These are phyloP conservation scores for Poeciliopsis turrubarensis DNA, from an alignment of 2,113 vertebrate genomes.

Conservation along the genomic window DNA sequence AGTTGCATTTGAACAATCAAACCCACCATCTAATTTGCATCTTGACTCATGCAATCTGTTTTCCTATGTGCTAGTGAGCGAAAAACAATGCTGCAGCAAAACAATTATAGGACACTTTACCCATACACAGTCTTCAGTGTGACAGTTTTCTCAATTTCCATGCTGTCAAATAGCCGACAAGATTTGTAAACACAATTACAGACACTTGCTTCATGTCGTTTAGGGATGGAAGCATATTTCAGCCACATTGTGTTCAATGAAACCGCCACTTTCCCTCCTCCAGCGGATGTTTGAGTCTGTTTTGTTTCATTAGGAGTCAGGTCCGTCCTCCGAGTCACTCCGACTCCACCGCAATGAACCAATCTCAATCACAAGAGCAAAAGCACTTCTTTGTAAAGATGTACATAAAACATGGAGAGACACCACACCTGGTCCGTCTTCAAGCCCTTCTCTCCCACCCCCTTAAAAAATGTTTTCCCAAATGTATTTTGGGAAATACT, in stretches of 20 bases:
- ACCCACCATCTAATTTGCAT: conserved; percentile 42
- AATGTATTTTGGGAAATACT: conserved; percentile 31
- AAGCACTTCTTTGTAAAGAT: conserved; percentile 38
- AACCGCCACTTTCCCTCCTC: conserved; percentile 4
- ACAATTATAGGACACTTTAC: conserved; percentile 17
- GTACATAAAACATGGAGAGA: conserved; percentile 43
- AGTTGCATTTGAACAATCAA: conserved; percentile 23
- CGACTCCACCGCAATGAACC: conserved; percentile 23
- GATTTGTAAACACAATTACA: conserved; percentile 23
- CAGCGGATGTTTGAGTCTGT: conserved; percentile 2
- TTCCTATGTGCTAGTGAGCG: conserved; percentile 11
- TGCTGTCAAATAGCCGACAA: conserved; percentile 10
- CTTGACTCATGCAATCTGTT: conserved; percentile 39
- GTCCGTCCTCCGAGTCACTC: conserved; percentile 39
- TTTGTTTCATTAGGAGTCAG: conserved; percentile 51
- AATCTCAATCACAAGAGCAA: conserved; percentile 30
- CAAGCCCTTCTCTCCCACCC: conserved; percentile 23
- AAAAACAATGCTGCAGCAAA: conserved; percentile 31
- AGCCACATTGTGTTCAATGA: conserved; percentile 17
- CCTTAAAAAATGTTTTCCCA: conserved; percentile 1
- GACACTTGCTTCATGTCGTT: conserved; percentile 9
- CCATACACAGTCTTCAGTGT: conserved; percentile 9
- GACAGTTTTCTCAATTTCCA: conserved; percentile 10
- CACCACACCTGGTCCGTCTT: conserved; percentile 35
- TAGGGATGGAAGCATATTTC: neutral